These are phyloP conservation scores for Lerista edwardsae DNA, from an alignment of 2,797 vertebrate species.

Conservation along the genomic window DNA sequence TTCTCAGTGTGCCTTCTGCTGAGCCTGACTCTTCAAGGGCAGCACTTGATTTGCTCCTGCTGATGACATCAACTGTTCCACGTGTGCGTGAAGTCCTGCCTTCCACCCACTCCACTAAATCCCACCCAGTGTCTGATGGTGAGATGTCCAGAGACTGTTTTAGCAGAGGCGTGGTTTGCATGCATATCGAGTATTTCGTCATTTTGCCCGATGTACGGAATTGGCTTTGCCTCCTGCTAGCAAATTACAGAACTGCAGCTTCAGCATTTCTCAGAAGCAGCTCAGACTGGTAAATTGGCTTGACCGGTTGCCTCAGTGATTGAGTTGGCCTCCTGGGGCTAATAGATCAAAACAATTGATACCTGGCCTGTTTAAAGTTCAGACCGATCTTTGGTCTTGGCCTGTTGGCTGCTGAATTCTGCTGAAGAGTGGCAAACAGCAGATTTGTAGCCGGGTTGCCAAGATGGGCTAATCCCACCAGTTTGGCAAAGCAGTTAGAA, in stretches of 20 bases:
- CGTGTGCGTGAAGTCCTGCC: too few species aligned
- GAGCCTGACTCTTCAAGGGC: too few species aligned
- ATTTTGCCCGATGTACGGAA: constrained; percentile 31
- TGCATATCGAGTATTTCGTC: constrained; percentile 11
- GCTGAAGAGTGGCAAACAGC: background rate
- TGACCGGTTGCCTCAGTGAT: constrained; percentile 43
- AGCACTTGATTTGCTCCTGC: too few species aligned
- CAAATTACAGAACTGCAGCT: constrained; percentile 24
- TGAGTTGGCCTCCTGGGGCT: constrained; percentile 39
- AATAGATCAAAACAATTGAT: constrained; percentile 58
- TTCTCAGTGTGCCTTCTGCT: too few species aligned
- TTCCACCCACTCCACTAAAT: too few species aligned
- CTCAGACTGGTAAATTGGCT: constrained; percentile 56
- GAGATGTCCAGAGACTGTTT: background rate
- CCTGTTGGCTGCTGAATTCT: constrained; percentile 33
- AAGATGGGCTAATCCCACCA: constrained; percentile 2
- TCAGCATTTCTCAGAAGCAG: constrained; percentile 10
- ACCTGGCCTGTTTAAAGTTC: constrained; percentile 47
- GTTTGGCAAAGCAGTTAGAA: constrained; percentile 16
- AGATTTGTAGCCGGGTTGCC: background rate
- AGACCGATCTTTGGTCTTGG: constrained; percentile 30
- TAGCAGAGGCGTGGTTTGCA: background rate
- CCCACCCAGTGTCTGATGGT: too few species aligned
- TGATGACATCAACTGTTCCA: too few species aligned
- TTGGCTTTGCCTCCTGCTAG: constrained; percentile 18